Evolutionary conservation across 2,888 invertebrate genomes (phyloP).

Genomic region (Baronia brevicornis): DNA sequence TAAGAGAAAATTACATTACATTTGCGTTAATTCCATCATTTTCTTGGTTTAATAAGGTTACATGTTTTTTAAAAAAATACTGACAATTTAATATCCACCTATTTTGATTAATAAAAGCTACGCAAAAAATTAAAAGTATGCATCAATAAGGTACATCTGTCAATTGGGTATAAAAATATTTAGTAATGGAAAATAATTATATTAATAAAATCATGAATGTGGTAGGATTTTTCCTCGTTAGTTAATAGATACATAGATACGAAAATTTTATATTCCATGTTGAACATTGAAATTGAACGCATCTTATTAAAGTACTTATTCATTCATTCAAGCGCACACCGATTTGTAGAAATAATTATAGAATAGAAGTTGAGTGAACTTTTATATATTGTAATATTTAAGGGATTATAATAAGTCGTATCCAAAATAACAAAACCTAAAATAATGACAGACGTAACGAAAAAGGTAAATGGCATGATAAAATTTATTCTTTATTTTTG

Average conservation of each 20-base stretch:
- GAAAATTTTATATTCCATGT: slow-evolving; percentile 4
- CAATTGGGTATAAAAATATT: slow-evolving; percentile 15
- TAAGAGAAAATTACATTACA: too few relatives aligned
- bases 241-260: slow-evolving; percentile 12
- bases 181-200: slow-evolving; percentile 23
- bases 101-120: too few relatives aligned
- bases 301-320: slow-evolving; percentile 29
- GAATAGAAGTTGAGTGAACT: slow-evolving; percentile 16
- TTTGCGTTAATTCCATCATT: too few relatives aligned
- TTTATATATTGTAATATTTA: slow-evolving; percentile 25
- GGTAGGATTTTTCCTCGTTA: slow-evolving; percentile 16
- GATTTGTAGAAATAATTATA: slow-evolving; percentile 15
- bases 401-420: slow-evolving; percentile 26
- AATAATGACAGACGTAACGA: slow-evolving; percentile 65
- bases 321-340: slow-evolving; percentile 30
- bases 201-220: slow-evolving; percentile 18
- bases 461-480: slow-evolving; percentile 49
- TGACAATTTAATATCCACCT: too few relatives aligned
- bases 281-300: slow-evolving; percentile 24
- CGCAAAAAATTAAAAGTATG: slow-evolving; percentile 17
- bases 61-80: too few relatives aligned
- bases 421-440: slow-evolving; percentile 21
- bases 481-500: slow-evolving; percentile 34
- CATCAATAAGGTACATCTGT: slow-evolving; percentile 11
- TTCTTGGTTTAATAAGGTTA: too few relatives aligned